These are phyloP conservation scores for Aplysina aerophoba DNA, from an alignment of 37 sponge, comb jelly and placozoan species.

Conservation along the genomic window DNA sequence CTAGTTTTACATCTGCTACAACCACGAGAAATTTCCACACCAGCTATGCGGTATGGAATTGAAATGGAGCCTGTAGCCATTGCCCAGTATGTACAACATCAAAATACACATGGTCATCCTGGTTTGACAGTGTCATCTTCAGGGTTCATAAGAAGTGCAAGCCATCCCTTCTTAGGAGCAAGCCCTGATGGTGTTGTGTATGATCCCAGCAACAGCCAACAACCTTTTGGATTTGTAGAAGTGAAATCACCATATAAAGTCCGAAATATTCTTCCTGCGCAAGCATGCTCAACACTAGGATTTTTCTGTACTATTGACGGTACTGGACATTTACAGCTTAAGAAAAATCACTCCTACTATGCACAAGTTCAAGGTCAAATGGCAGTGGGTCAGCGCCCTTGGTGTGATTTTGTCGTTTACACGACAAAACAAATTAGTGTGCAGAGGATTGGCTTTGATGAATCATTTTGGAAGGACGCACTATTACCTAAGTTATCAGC, in stretches of 20 bases:
- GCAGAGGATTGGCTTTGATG: conserved; percentile 40
- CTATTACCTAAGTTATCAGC: conserved; percentile 40
- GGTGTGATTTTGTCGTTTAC: too few species aligned
- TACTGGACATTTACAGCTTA: too few species aligned
- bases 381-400: too few species aligned
- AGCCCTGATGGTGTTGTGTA: not conserved
- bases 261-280: too few species aligned
- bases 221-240: too few species aligned
- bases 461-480: conserved; percentile 32
- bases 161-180: not conserved
- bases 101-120: not conserved
- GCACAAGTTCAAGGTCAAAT: too few species aligned
- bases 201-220: conserved; percentile 34
- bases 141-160: not conserved
- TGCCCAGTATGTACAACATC: not conserved
- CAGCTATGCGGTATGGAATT: not conserved
- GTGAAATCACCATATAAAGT: too few species aligned
- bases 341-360: too few species aligned
- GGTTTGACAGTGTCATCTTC: not conserved
- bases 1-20: conserved; percentile 2
- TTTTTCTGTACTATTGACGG: conserved; percentile 53
- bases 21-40: not conserved
- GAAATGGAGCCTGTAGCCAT: conserved; percentile 1
- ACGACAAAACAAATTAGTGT: too few species aligned
- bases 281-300: conserved; percentile 24